Evolutionary conservation across 2,113 vertebrate species (phyloP).

Genomic region (Cryptotis parvus): DNA sequence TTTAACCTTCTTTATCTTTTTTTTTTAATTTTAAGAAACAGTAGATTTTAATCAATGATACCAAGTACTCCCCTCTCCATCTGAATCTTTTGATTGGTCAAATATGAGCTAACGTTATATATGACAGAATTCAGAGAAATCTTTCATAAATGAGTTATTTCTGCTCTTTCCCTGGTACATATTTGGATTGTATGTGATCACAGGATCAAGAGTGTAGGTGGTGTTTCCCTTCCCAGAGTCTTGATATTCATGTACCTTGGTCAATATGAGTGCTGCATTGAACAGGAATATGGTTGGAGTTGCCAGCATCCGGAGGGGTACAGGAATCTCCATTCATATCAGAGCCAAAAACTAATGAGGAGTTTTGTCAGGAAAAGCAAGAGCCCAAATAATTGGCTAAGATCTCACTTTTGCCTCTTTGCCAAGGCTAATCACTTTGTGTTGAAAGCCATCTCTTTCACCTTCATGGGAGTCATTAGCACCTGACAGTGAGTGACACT

Average conservation of each 20-base stretch:
- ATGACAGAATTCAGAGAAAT: slow-evolving; percentile 7
- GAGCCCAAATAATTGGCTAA: slow-evolving; percentile 65
- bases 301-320: neutral
- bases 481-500: slow-evolving; percentile 76
- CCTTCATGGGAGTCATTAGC: slow-evolving; percentile 76
- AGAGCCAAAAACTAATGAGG: slow-evolving; percentile 69
- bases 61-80: neutral
- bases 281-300: neutral
- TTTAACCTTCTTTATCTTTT: slow-evolving; percentile 74
- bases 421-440: slow-evolving; percentile 74
- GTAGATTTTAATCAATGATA: slow-evolving; percentile 45
- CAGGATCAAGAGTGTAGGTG: neutral
- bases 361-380: slow-evolving; percentile 74
- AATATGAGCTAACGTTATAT: neutral
- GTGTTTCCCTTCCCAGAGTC: neutral
- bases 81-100: slow-evolving; percentile 8
- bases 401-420: slow-evolving; percentile 59
- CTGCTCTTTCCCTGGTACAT: neutral
- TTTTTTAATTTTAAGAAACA: slow-evolving; percentile 42
- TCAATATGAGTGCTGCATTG: neutral
- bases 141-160: neutral
- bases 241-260: neutral
- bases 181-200: neutral
- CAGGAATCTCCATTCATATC: neutral
- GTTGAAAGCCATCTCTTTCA: slow-evolving; percentile 62